These are phyloP conservation scores for Shinisaurus crocodilurus DNA, from an alignment of 2,113 vertebrate species.

Conservation along the genomic window DNA sequence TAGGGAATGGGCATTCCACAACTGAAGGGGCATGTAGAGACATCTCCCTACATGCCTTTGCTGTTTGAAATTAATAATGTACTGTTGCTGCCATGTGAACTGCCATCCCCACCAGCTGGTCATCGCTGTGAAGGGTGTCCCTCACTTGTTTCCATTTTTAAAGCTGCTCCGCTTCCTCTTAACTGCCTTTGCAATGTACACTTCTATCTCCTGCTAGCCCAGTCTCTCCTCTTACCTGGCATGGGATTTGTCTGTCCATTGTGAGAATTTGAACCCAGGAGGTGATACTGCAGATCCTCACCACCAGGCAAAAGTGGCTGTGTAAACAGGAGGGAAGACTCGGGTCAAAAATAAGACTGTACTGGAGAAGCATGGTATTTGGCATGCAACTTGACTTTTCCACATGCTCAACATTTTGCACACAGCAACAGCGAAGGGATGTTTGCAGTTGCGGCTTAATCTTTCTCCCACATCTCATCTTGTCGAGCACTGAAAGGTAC, in stretches of 20 bases:
- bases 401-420: background rate
- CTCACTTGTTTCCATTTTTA: background rate
- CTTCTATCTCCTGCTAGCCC: background rate
- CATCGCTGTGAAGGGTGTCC: background rate
- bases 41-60: background rate
- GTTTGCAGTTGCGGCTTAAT: background rate
- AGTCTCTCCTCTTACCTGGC: constrained; percentile 72
- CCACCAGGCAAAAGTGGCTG: constrained; percentile 82
- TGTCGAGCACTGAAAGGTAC: background rate
- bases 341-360: background rate
- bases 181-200: background rate
- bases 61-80: background rate
- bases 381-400: background rate
- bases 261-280: constrained; percentile 56
- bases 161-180: background rate
- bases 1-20: background rate
- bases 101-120: background rate
- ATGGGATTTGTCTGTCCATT: constrained; percentile 73
- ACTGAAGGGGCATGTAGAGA: background rate
- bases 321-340: constrained; percentile 7
- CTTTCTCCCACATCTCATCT: background rate
- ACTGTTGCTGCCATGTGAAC: too few species aligned
- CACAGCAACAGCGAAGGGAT: background rate
- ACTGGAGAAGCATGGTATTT: background rate
- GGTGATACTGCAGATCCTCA: constrained; percentile 77